Conservation (phyloP, 2,113 vertebrate genomes). For the Dasyurus viverrinus region DNA sequence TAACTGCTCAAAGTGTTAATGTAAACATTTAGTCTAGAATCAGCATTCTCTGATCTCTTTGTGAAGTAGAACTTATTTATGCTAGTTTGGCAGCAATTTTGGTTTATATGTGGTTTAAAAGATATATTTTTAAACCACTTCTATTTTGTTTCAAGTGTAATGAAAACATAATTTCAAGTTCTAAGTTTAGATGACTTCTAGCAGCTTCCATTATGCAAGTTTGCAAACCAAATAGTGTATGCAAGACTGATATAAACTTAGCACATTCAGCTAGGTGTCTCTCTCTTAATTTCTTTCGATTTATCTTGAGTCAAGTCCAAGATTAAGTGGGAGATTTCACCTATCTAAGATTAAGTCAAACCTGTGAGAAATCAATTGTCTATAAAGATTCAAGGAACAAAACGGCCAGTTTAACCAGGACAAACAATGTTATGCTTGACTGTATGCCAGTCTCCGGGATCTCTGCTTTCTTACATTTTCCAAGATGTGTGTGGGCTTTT, state of each 20-base stretch:
- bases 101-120: background rate
- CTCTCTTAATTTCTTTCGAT: slow-evolving; percentile 45
- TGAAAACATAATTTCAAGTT: slow-evolving; percentile 30
- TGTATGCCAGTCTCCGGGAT: background rate
- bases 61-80: background rate
- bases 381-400: slow-evolving; percentile 41
- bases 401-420: background rate
- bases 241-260: slow-evolving; percentile 22
- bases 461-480: background rate
- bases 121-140: background rate
- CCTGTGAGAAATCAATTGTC: slow-evolving; percentile 44
- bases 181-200: slow-evolving; percentile 30
- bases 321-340: slow-evolving; percentile 54
- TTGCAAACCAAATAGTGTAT: slow-evolving; percentile 7
- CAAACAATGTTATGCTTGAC: background rate
- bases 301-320: slow-evolving; percentile 69
- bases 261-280: slow-evolving; percentile 32
- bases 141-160: slow-evolving; percentile 34
- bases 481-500: slow-evolving; percentile 38
- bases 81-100: slow-evolving; percentile 14
- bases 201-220: slow-evolving; percentile 15
- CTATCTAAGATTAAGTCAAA: slow-evolving; percentile 64
- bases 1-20: background rate
- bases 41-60: slow-evolving; percentile 6
- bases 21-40: background rate